Base-by-base conservation (phyloP, 2,113 vertebrate species). In the Girardinichthys multiradiatus region DNA sequence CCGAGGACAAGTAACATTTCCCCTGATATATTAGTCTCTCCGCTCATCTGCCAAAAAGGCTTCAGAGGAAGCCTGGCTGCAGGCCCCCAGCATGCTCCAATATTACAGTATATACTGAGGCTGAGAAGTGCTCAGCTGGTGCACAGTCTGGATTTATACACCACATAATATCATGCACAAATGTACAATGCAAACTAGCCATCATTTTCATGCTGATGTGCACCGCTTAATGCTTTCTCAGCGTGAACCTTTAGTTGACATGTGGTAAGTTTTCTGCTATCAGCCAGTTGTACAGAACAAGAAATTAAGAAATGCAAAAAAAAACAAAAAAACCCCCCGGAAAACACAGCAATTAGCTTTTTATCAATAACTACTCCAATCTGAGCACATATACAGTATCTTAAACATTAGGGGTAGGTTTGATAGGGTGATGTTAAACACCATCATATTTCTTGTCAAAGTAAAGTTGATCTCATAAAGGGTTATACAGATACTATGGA, bases 131-230 rank as follows among this genome's bases (percentile, higher is more conserved):
- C 29, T 57, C 1, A 65, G 31, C n/a, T 54, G 57, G 62, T 62
- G 51, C 64, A 39, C 68, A 37, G 57, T 72, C 51, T 48, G 60
- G 35, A 59, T 77, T 63, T 69, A 57, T 35, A 19, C 51, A 57
- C 61, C 48, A 28, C 30, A 69, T 29, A 51, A 28, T 24, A 72
- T 48, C 65, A 67, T 7, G 17, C 21, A 30, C 26, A 31, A 59
- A 65, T 62, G 64, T 33, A 57, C 31, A 66, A 69, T 80, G 65
- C n/a, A 39, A 70, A 45, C 57, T 5, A 65, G 11, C 68, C 24
- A 59, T 39, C 26, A 51, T 76, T 67, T 79, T 63, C n/a, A 68
- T 74, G 75, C n/a, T 27, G 21, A 30, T 29, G 67, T 73, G 26
- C 57, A 72, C 68, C 42, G 65, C 21, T 79, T 76, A 45, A 74